Percentiles rank a stretch among this genome's conserved stretches.
phyloP scores from a whole-genome alignment of 1,140 invertebrate species.

The Chionoecetes opilio region DNA sequence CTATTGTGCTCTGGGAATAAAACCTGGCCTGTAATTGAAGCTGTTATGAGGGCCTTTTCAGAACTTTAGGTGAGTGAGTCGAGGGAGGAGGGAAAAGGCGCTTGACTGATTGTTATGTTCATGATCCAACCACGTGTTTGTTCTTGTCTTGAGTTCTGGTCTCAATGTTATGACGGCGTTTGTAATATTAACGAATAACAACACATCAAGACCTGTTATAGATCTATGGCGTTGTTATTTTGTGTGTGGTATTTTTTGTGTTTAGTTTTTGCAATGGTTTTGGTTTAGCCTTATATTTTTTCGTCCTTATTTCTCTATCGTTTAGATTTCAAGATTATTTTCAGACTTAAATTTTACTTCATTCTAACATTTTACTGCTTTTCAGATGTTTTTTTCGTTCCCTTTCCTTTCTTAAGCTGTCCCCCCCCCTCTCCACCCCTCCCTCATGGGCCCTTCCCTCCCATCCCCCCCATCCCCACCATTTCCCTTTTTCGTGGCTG shows the following conservation, averaged over 20 bases:
- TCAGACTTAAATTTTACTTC: background rate
- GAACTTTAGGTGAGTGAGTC: background rate
- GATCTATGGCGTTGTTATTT: background rate
- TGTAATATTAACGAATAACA: no score
- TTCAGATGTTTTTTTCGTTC: background rate
- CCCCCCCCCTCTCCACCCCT: background rate
- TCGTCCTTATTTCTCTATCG: background rate
- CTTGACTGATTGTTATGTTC: no score
- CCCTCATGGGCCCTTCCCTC: background rate
- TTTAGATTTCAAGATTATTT: background rate
- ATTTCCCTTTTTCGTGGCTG: background rate
- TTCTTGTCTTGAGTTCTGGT: no score
- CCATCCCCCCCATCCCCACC: background rate
- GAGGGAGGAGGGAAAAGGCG: background rate
- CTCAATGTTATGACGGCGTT: no score
- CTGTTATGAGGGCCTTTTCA: background rate
- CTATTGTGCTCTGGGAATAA: background rate
- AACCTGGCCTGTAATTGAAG: background rate
- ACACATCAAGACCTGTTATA: no score
- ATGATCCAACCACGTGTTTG: no score
- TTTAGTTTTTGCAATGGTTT: background rate
- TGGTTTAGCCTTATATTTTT: background rate
- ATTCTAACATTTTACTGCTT: no score
- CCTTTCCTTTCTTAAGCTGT: background rate
- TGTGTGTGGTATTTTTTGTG: background rate